Percentiles rank a stretch among this genome's conserved stretches.
phyloP scores from a whole-genome alignment of 2,888 invertebrate species.

The Orchesellides sinensis region DNA sequence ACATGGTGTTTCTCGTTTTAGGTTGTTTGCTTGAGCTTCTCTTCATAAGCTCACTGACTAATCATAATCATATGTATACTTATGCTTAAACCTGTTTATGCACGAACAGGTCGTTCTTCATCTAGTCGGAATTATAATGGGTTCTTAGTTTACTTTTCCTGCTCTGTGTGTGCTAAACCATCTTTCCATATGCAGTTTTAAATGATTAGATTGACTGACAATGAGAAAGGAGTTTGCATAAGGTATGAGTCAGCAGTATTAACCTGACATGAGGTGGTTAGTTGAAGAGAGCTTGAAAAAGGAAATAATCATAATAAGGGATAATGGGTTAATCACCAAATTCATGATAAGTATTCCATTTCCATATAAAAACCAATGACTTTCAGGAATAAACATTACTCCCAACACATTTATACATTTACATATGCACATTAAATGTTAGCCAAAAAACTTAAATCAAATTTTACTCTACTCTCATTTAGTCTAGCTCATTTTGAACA shows the following conservation, averaged over 20 bases:
- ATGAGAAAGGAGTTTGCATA: neutral
- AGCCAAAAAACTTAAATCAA: no score
- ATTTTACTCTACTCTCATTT: no score
- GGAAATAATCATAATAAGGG: neutral
- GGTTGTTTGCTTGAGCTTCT: neutral
- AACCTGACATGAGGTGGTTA: neutral
- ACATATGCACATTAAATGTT: no score
- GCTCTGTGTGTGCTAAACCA: neutral
- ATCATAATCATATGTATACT: no score
- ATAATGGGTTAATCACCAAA: constrained; percentile 16
- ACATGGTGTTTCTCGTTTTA: neutral
- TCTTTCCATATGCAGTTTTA: neutral
- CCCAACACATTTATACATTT: no score
- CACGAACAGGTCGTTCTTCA: constrained; percentile 16
- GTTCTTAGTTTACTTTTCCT: constrained; percentile 7
- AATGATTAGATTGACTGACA: constrained; percentile 28
- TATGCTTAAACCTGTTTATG: neutral
- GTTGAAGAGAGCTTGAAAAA: neutral
- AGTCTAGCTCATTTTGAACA: no score
- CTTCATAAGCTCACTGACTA: no score
- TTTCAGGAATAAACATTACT: no score
- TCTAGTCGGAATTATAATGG: constrained; percentile 13
- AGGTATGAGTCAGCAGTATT: neutral
- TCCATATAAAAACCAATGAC: no score
- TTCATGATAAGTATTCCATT: no score